Evolutionary conservation across 1,140 invertebrate genomes (phyloP).

Genomic region (Caenorhabditis briggsae): DNA sequence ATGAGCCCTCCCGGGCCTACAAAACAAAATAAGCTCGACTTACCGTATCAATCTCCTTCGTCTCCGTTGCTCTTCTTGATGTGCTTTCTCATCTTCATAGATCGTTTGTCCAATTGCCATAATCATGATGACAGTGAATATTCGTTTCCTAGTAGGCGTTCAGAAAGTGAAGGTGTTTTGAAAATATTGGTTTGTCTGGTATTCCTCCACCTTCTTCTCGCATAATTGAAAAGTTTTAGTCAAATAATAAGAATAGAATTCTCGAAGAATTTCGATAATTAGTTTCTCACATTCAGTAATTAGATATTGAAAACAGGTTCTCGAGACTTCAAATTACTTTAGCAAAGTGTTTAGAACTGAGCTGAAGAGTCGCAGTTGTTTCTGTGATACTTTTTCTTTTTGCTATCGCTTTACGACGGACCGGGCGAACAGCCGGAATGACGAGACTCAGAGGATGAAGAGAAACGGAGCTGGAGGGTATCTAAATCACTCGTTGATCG

Average conservation of each 20-base stretch:
- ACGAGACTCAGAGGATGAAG: background rate
- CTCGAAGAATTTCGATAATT: background rate
- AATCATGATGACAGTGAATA: conserved; percentile 8
- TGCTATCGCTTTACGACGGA: conserved; percentile 32
- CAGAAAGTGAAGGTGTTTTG: background rate
- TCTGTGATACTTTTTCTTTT: conserved; percentile 49
- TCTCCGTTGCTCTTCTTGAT: conserved; percentile 36
- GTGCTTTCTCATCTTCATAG: conserved; percentile 39
- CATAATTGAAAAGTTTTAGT: conserved; percentile 24
- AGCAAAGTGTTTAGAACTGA: conserved; percentile 20
- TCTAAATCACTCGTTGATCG: background rate
- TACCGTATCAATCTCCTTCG: background rate
- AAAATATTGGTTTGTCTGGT: background rate
- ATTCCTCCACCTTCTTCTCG: conserved; percentile 22
- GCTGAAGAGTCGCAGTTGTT: conserved; percentile 37
- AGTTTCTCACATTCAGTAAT: conserved; percentile 26
- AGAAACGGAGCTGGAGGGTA: background rate
- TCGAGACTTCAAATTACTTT: background rate
- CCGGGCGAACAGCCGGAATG: conserved; percentile 16
- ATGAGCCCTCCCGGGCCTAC: too few relatives aligned
- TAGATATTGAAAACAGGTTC: background rate
- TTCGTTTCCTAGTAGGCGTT: background rate
- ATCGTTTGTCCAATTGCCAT: conserved; percentile 40
- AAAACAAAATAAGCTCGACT: background rate
- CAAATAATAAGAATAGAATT: background rate